phyloP scores from a whole-genome alignment of 2,888 invertebrate species.

The Helicoverpa assulta region DNA sequence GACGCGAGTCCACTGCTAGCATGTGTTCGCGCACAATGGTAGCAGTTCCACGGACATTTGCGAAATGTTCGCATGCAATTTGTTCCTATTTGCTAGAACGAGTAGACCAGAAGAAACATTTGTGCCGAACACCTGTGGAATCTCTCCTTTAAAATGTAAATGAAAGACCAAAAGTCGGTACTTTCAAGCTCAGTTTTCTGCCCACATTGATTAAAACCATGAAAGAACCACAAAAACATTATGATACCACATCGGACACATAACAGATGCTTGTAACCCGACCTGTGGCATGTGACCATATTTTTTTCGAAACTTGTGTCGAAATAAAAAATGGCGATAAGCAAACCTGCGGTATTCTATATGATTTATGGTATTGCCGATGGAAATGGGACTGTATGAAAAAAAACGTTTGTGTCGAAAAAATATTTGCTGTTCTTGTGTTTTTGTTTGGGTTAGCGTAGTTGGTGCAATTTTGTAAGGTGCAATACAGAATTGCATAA shows the following conservation, averaged over 20 bases:
- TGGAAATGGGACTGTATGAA: constrained; percentile 54
- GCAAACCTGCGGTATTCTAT: constrained; percentile 68
- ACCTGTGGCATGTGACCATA: constrained; percentile 75
- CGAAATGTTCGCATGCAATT: too few relatives aligned
- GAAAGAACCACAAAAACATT: constrained; percentile 15
- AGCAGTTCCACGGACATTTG: too few relatives aligned
- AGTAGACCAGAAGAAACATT: too few relatives aligned
- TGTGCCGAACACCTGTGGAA: too few relatives aligned
- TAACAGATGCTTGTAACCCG: constrained; percentile 76
- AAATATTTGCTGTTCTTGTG: constrained; percentile 17
- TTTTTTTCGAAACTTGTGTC: constrained; percentile 62
- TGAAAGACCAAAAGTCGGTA: neutral
- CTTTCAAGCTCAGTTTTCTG: neutral
- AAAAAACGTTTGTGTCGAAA: constrained; percentile 27
- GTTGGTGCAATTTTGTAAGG: too few relatives aligned
- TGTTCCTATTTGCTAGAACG: too few relatives aligned
- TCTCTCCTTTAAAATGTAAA: too few relatives aligned
- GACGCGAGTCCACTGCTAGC: too few relatives aligned
- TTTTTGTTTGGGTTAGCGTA: neutral
- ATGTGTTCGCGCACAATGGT: too few relatives aligned
- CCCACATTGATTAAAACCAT: constrained; percentile 14
- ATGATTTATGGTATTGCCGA: constrained; percentile 74
- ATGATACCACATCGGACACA: constrained; percentile 31
- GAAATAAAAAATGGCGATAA: constrained; percentile 60
- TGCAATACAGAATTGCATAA: neutral